Evolutionary conservation across 2,888 invertebrate species (phyloP).

Genomic region (Hydropsyche betteni): DNA sequence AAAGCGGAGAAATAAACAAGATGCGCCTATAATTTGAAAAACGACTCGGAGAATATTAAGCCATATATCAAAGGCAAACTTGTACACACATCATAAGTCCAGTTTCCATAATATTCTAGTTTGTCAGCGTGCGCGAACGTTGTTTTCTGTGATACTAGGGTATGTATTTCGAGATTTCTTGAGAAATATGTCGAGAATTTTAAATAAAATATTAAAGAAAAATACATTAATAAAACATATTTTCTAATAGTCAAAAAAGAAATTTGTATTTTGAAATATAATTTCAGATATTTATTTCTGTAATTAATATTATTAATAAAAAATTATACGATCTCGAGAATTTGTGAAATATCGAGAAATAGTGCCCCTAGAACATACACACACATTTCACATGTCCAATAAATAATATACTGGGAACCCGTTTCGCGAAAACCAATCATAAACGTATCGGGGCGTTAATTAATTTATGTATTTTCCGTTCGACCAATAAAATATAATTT

Average conservation of each 20-base stretch:
- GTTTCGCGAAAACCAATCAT: constrained; percentile 24
- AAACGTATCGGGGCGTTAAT: constrained; percentile 36
- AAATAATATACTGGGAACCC: not conserved
- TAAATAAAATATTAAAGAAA: no score
- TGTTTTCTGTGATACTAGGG: not conserved
- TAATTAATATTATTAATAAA: no score
- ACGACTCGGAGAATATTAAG: constrained; percentile 22
- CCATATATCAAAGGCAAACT: constrained; percentile 21
- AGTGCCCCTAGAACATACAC: no score
- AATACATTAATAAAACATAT: no score
- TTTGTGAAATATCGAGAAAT: no score
- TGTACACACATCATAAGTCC: constrained; percentile 16
- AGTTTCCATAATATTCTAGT: constrained; percentile 27
- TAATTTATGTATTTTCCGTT: constrained; percentile 34
- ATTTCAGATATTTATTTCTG: no score
- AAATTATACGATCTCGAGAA: no score
- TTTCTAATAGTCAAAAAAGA: no score
- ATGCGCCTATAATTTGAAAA: not conserved
- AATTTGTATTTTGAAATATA: no score
- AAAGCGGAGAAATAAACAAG: no score
- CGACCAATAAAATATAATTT: constrained; percentile 9
- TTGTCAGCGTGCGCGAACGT: constrained; percentile 4
- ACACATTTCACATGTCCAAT: not conserved
- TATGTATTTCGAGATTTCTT: no score
- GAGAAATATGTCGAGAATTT: no score